Conservation (phyloP, 2,113 vertebrate genomes). For the Ceratotherium simum region DNA sequence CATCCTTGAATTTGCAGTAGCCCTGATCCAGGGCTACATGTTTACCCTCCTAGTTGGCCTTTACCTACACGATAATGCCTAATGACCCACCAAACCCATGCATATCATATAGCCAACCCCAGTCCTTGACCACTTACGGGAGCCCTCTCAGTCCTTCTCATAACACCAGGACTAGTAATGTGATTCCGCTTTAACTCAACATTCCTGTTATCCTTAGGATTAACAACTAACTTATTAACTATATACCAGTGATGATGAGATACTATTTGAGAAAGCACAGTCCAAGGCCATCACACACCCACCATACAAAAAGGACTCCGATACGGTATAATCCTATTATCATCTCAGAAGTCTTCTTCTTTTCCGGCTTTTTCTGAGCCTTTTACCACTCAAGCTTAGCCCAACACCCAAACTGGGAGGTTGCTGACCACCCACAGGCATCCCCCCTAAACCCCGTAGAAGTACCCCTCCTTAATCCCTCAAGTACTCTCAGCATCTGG, state of each 20-base stretch:
- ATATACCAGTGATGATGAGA: neutral
- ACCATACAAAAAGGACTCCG: neutral
- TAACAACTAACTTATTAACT: neutral
- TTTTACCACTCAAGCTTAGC: neutral
- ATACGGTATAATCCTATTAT: neutral
- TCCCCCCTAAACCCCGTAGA: neutral
- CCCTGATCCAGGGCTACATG: neutral
- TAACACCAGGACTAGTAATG: neutral
- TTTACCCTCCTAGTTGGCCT: constrained; percentile 54
- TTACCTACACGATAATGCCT: neutral
- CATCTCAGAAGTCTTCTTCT: neutral
- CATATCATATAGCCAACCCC: neutral
- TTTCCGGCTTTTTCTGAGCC: neutral
- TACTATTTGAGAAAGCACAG: neutral
- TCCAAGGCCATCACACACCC: neutral
- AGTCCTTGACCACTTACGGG: neutral
- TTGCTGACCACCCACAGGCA: fast-evolving
- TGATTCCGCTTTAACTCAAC: neutral
- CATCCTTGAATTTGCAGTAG: neutral
- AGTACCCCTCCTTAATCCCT: neutral
- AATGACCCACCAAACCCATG: neutral
- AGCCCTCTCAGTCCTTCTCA: neutral
- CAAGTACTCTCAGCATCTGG: neutral
- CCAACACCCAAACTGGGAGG: fast-evolving
- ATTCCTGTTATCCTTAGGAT: neutral